These are phyloP conservation scores for Stichopus horrens DNA, from an alignment of 53 echinoderm and acorn worm species.

Conservation along the genomic window DNA sequence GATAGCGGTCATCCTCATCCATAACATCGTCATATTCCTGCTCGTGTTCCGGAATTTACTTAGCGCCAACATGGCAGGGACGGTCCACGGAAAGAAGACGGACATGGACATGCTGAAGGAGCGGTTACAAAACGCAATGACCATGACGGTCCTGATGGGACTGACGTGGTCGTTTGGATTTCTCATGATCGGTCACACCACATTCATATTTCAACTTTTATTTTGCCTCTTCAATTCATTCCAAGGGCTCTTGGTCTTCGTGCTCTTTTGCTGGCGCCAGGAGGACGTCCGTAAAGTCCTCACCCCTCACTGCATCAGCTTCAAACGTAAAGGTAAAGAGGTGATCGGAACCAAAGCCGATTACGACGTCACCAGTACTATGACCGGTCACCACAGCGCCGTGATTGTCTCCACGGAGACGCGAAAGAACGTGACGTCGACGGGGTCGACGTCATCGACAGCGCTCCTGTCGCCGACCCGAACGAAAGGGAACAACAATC, in stretches of 20 bases:
- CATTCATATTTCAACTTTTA: slow-evolving; percentile 74
- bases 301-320: slow-evolving; percentile 39
- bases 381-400: slow-evolving; percentile 4
- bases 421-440: slow-evolving; percentile 23
- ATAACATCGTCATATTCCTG: slow-evolving; percentile 73
- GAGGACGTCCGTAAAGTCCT: slow-evolving; percentile 67
- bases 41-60: slow-evolving; percentile 73
- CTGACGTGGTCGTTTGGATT: slow-evolving; percentile 89
- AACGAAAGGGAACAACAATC: slow-evolving; percentile 10
- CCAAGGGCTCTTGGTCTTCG: slow-evolving; percentile 82
- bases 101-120: slow-evolving; percentile 49
- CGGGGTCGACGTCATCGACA: slow-evolving; percentile 11
- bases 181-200: slow-evolving; percentile 61
- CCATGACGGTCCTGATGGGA: slow-evolving; percentile 85
- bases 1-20: slow-evolving; percentile 66
- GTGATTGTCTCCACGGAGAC: slow-evolving; percentile 1
- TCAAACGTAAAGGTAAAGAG: slow-evolving; percentile 37
- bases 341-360: slow-evolving; percentile 35
- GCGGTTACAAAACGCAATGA: slow-evolving; percentile 73
- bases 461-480: slow-evolving; percentile 9
- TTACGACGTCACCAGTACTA: slow-evolving; percentile 35
- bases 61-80: slow-evolving; percentile 64
- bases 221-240: slow-evolving; percentile 87
- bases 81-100: slow-evolving; percentile 59
- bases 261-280: slow-evolving; percentile 79